phyloP scores from a whole-genome alignment of 2,888 invertebrate species.

The Esperia sulphurella region DNA sequence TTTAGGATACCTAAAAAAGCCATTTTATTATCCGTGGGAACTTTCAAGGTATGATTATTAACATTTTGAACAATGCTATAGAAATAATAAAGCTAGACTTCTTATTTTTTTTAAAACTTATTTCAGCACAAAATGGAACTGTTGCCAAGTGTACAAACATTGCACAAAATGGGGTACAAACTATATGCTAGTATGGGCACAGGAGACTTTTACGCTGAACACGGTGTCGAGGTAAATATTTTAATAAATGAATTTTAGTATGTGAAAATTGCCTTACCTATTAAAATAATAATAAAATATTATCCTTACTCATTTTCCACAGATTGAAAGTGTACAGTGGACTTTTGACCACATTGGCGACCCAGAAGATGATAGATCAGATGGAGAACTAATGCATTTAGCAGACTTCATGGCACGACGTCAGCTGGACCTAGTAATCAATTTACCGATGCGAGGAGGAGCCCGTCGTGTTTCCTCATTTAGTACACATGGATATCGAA shows the following conservation, averaged over 20 bases:
- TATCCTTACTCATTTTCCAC: constrained; percentile 6
- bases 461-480: constrained; percentile 95
- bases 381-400: constrained; percentile 89
- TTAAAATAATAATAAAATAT: too few species aligned
- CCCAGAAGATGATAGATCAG: constrained; percentile 85
- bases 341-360: constrained; percentile 95
- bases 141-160: constrained; percentile 87
- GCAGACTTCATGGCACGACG: constrained; percentile 96
- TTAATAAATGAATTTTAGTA: too few species aligned
- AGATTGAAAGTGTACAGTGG: constrained; percentile 98
- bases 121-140: constrained; percentile 95
- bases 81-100: not conserved
- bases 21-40: constrained; percentile 96
- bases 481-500: constrained; percentile 96
- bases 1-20: constrained; percentile 96
- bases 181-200: constrained; percentile 99
- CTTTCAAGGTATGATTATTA: constrained; percentile 89
- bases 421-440: constrained; percentile 98
- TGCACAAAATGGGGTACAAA: constrained; percentile 96
- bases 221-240: constrained; percentile 90
- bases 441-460: constrained; percentile 97
- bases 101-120: constrained; percentile 8
- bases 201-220: constrained; percentile 97
- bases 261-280: too few species aligned
- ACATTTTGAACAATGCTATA: not conserved